phyloP scores from a whole-genome alignment of 2,888 invertebrate species.

The Onthophagus sagittarius region DNA sequence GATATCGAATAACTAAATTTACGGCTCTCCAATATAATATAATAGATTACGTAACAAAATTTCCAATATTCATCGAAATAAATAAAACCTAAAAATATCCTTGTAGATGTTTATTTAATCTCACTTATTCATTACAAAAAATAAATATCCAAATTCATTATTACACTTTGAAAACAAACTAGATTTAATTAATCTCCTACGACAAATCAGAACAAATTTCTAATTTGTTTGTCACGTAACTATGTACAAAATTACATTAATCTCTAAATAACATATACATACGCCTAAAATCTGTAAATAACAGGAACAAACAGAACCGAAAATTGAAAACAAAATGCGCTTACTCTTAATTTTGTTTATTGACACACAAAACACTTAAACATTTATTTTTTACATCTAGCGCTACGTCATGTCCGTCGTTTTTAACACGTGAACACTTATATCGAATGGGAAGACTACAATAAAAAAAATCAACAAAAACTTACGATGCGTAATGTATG shows the following conservation, averaged over 20 bases:
- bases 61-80: not conserved
- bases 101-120: not conserved
- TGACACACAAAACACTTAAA: conserved; percentile 16
- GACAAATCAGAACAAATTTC: not conserved
- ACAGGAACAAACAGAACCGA: conserved; percentile 1
- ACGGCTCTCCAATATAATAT: too few relatives aligned
- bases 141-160: conserved; percentile 13
- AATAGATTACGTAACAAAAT: too few relatives aligned
- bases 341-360: not conserved
- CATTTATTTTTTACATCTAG: not conserved
- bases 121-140: conserved; percentile 11
- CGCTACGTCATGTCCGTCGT: not conserved
- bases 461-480: not conserved
- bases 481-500: not conserved
- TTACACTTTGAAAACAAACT: conserved; percentile 1
- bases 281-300: not conserved
- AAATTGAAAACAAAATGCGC: not conserved
- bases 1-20: too few relatives aligned
- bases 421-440: conserved; percentile 6
- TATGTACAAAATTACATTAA: not conserved
- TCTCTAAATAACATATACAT: not conserved
- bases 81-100: not conserved
- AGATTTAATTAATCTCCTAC: not conserved
- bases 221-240: conserved; percentile 1
- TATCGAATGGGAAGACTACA: conserved; percentile 14